Evolutionary conservation across 2,888 invertebrate genomes (phyloP), one percentile per base, ranked within the genome.

Genomic region (Tenthredo amoena): DNA sequence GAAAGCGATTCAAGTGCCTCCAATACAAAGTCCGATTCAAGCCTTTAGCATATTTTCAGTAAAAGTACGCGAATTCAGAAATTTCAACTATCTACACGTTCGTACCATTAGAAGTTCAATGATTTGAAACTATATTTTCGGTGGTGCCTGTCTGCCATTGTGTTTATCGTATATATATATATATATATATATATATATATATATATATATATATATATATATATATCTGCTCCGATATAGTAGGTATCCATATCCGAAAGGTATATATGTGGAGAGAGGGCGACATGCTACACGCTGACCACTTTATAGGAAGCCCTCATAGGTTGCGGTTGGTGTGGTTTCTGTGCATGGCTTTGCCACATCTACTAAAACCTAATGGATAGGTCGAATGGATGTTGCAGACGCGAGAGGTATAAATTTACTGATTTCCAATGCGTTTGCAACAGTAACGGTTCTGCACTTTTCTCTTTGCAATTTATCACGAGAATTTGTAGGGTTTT

Each of bases 281-380:
- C 84, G 87, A 84, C 85, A 85, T 87, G 87, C 87, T 88, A 89
- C 87, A 87, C 86, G 86, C 86, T 87, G 88, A 87, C 87, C 88
- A 87, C 87, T 88, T 88, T 88, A 86, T 88, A 87, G 88, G 89
- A 87, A 88, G 87, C 88, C 86, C 88, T 88, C 89, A 86, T 88
- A 88, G 88, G 86, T 88, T 89, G 89, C 85, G 89, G 89, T 86
- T 21, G 79, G 86, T 84, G 89, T 84, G 88, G 88, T 88, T 85
- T 86, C 84, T 86, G 87, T 85, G 86, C 85, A 87, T 86, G 68
- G 87, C 85, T 87, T 84, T 47, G 88, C 88, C 88, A 84, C 88
- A 87, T 88, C 88, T 86, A 88, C 88, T 89, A 88, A 89, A 88
- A 88, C 88, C 87, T 87, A 88, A 87, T 87, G 87, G 84, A 87